phyloP scores from a whole-genome alignment of 2,113 vertebrate genomes.

The Neopipo cinnamomea region DNA sequence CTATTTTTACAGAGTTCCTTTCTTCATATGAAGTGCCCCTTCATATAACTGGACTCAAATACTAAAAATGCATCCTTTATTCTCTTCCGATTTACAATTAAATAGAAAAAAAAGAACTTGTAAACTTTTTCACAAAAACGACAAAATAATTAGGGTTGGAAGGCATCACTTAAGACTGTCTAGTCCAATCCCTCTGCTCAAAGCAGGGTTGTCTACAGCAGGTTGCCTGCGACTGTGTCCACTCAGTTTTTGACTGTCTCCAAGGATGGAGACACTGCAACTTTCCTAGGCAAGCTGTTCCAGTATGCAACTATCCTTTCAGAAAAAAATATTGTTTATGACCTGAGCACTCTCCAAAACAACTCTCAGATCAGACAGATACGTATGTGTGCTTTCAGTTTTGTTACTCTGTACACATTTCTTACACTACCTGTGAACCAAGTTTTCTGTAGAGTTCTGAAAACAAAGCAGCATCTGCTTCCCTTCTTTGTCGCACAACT shows the following conservation, averaged over 20 bases:
- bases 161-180: background rate
- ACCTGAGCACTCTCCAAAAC: background rate
- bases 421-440: slow-evolving; percentile 85
- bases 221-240: background rate
- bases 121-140: background rate
- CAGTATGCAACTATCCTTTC: background rate
- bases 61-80: background rate
- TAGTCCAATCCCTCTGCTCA: background rate
- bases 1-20: background rate
- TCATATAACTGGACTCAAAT: background rate
- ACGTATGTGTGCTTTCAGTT: background rate
- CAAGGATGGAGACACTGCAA: background rate
- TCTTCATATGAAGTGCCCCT: background rate
- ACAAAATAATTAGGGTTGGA: background rate
- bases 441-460: slow-evolving; percentile 95
- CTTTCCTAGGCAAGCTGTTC: background rate
- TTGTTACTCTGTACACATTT: background rate
- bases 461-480: slow-evolving; percentile 89
- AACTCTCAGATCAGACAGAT: background rate
- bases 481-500: slow-evolving; percentile 93
- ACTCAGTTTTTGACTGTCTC: background rate
- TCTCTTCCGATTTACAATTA: background rate
- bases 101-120: background rate
- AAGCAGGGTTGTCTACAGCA: background rate
- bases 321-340: background rate